A percentile compares a stretch with the other conserved stretches of the same genome.
These are phyloP conservation scores for Acrobasis consociella DNA, from an alignment of 2,888 invertebrate genomes.

Conservation along the genomic window DNA sequence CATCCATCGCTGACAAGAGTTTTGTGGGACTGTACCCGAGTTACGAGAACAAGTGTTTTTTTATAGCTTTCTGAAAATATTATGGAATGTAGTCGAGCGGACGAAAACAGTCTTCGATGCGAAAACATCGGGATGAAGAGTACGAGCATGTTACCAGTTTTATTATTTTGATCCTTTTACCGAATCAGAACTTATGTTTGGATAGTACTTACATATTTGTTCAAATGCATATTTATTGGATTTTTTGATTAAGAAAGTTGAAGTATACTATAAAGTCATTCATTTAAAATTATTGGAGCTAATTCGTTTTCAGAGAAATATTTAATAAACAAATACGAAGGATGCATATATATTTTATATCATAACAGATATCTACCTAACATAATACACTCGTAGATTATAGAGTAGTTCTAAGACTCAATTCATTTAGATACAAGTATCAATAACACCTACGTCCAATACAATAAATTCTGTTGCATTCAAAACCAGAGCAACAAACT, in stretches of 20 bases:
- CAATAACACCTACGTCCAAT: background rate
- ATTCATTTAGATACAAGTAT: background rate
- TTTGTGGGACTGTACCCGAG: conserved; percentile 65
- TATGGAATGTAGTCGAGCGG: conserved; percentile 45
- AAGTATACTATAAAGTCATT: no score
- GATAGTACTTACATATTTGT: no score
- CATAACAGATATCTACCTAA: no score
- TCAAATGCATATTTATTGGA: no score
- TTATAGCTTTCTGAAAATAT: conserved; percentile 56
- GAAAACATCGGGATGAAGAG: conserved; percentile 31
- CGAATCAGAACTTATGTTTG: background rate
- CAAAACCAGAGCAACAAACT: background rate
- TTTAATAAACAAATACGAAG: no score
- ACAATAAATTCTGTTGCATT: background rate
- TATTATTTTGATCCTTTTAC: background rate
- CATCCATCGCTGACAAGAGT: conserved; percentile 72
- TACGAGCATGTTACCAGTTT: background rate
- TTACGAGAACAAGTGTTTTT: conserved; percentile 64
- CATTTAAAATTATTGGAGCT: no score
- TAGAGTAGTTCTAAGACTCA: background rate
- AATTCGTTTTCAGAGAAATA: no score
- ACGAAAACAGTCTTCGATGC: conserved; percentile 51
- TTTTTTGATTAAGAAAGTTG: no score
- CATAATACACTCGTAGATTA: no score
- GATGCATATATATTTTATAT: no score